Evolutionary conservation across 2,797 vertebrate genomes (phyloP), one percentile per base, ranked within the genome.

Genomic region (Argentina silus): DNA sequence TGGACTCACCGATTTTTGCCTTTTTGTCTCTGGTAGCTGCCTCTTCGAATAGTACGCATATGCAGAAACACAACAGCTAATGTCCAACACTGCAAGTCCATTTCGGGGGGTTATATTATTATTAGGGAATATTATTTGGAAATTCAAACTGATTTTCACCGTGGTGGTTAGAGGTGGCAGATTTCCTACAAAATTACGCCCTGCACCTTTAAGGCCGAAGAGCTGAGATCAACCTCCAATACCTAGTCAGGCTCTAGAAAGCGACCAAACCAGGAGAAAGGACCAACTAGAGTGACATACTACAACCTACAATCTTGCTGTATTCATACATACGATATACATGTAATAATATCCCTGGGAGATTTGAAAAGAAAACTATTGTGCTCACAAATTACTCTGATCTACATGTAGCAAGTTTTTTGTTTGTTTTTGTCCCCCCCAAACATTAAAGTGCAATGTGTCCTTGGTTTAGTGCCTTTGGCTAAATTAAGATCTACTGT

Each of bases 361-460:
- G 44, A 9, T 48, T 48, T 48, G 44, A 21, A 65, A 65, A 6
- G 6, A 47, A 48, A 50, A 21, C 5, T 19, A 17, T n/a, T 66
- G 1, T 65, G 62, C 11, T 66, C 63, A 48, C 63, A 66, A 50
- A 14, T 23, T 17, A 48, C 45, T 66, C 10, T 66, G 63, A 43
- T 55, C 27, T 17, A 48, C 8, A 21, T 62, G 63, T 21, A 21
- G n/a, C 10, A 15, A 62, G 60, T 36, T 36, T 36, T 19, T 19
- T 47, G 10, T 10, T 57, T 55, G 12, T 45, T 59, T 68, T 50
- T 73, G 45, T 62, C 47, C 36, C 47, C 36, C 17, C 62, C 1
- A 7, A 72, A 69, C 56, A 75, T 80, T 78, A 78, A 79, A 73
- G 72, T 45, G 53, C 67, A 23, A 47, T 63, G 2, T 71, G 63